phyloP scores from a whole-genome alignment of 1,140 invertebrate genomes.

The Drosophila arizonae region DNA sequence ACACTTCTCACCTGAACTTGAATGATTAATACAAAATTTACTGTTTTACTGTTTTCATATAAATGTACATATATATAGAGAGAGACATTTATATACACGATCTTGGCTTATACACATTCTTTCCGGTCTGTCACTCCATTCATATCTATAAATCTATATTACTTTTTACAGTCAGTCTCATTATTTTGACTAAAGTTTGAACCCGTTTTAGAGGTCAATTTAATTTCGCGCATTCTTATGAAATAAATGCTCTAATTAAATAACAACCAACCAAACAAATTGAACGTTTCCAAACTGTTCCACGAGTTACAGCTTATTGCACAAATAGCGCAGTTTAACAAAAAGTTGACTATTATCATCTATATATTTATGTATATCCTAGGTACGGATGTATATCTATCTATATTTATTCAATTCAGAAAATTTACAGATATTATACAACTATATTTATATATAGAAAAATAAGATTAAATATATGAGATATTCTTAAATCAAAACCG shows the following conservation, averaged over 20 bases:
- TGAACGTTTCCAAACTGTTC: background rate
- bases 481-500: too few relatives aligned
- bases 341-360: background rate
- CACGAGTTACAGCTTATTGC: too few relatives aligned
- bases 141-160: too few relatives aligned
- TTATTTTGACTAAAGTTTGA: background rate
- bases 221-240: constrained; percentile 5
- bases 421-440: too few relatives aligned
- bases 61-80: too few relatives aligned
- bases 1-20: constrained; percentile 48
- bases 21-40: constrained; percentile 7
- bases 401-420: too few relatives aligned
- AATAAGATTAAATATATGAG: too few relatives aligned
- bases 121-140: constrained; percentile 1
- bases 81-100: background rate
- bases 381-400: too few relatives aligned
- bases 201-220: background rate
- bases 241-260: constrained; percentile 1
- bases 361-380: too few relatives aligned
- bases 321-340: background rate
- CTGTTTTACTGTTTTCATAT: too few relatives aligned
- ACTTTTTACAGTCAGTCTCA: background rate
- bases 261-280: background rate
- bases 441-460: too few relatives aligned
- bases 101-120: background rate